Evolutionary conservation across 2,797 vertebrate species (phyloP), one percentile per base, ranked within the genome.

Genomic region (Neosalanx taihuensis): DNA sequence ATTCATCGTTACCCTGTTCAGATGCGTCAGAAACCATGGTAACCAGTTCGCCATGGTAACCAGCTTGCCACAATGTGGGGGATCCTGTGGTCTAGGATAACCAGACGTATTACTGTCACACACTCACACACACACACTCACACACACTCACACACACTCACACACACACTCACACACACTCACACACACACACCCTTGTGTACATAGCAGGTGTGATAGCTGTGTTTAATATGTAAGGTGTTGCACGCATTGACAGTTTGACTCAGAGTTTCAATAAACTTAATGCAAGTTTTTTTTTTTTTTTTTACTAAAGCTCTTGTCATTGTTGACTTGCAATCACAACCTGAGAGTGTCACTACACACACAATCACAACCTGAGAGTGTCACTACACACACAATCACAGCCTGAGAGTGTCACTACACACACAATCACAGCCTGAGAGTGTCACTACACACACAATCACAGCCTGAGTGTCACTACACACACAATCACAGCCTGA

Each of bases 241-340:
- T 79, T 88, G 88, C 87, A 88, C 84, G 83, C 83, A 77, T 84
- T 82, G 76, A 57, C 67, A 30, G 74, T 82, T 70, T 78, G 69
- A 78, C 78, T 73, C 81, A 76, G 78, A 88, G 80, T 83, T 83
- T 67, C 67, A 82, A 79, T 80, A 85, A 85, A 67, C 76, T 83
- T 84, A 75, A 79, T 74, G 76, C 76, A 69, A 76, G 46, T 77
- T 78, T 81, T 79, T 65, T 13, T 26, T 49, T 49, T 67, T 67
- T 53, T 67, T 3, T 10, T 53, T n/a, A 46, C 15, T 3, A 23
- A 13, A 13, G 29, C 13, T 66, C 23, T 18, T 17, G 13, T 29
- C 0, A 7, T 67, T 26, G 3, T 30, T 67, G 9, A 29, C 51
- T 57, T 57, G 53, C 4, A 6, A 26, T 1, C 57, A 59, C 57